Percentiles rank a stretch among this genome's conserved stretches.
Conservation (phyloP, 2,888 invertebrate genomes). For the Dasypolia templi region DNA sequence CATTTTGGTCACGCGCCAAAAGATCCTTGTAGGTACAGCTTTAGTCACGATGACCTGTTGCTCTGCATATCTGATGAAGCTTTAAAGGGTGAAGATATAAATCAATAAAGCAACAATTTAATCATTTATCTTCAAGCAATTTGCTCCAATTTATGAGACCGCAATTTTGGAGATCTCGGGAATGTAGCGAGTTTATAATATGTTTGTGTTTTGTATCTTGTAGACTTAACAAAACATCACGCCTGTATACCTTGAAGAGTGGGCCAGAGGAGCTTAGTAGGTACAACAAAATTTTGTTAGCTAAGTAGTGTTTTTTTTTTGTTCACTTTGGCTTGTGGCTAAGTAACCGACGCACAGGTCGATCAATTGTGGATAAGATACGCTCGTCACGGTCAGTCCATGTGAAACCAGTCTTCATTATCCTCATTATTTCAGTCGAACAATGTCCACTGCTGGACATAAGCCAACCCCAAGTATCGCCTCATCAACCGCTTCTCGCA, state of each 20-base stretch:
- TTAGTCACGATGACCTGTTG: background rate
- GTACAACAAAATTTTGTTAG: background rate
- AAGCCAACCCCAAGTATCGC: too few species aligned
- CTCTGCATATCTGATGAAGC: background rate
- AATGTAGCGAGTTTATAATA: background rate
- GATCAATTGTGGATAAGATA: too few species aligned
- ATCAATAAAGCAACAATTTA: constrained; percentile 35
- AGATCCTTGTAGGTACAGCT: background rate
- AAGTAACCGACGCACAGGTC: background rate
- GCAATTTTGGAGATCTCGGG: constrained; percentile 5
- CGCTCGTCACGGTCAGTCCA: background rate
- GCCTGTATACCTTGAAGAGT: background rate
- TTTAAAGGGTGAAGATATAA: constrained; percentile 18
- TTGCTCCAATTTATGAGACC: constrained; percentile 47
- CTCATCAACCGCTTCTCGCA: too few species aligned
- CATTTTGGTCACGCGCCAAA: background rate
- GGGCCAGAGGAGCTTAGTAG: background rate
- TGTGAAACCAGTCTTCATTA: background rate
- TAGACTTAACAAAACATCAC: background rate
- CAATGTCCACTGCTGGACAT: too few species aligned
- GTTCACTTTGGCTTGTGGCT: background rate
- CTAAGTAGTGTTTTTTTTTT: background rate
- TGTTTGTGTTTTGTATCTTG: background rate
- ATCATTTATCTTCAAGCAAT: constrained; percentile 22
- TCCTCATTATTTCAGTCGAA: too few species aligned